Conservation (phyloP, 1,140 invertebrate genomes). For the Nebria ingens region DNA sequence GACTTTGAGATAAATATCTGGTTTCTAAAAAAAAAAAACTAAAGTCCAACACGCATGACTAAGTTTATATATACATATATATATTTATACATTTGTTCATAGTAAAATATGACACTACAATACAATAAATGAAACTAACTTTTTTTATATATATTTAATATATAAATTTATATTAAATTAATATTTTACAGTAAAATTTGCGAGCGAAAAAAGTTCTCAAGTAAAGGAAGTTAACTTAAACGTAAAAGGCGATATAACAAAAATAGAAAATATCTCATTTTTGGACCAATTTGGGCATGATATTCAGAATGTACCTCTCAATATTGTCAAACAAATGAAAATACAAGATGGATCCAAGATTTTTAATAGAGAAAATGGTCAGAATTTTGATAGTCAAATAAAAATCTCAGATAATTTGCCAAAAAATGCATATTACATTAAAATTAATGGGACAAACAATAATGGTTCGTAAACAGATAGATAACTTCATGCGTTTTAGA, state of each 20-base stretch:
- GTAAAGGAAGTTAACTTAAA: background rate
- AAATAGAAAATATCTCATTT: background rate
- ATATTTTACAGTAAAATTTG: no score
- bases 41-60: no score
- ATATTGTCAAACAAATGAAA: background rate
- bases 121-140: no score
- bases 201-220: no score
- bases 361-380: background rate
- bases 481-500: no score
- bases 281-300: background rate
- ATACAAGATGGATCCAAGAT: background rate
- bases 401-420: constrained; percentile 1
- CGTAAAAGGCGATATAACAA: background rate
- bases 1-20: no score
- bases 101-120: no score
- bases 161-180: no score
- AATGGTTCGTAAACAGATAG: background rate
- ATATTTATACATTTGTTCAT: no score
- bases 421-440: background rate
- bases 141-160: no score
- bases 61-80: no score
- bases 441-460: background rate
- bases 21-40: no score
- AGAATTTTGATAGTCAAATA: background rate
- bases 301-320: background rate